Percentiles rank a stretch among this genome's conserved stretches.
These are phyloP conservation scores for Brachionus calyciflorus DNA, from an alignment of 1,140 invertebrate genomes.

Conservation along the genomic window DNA sequence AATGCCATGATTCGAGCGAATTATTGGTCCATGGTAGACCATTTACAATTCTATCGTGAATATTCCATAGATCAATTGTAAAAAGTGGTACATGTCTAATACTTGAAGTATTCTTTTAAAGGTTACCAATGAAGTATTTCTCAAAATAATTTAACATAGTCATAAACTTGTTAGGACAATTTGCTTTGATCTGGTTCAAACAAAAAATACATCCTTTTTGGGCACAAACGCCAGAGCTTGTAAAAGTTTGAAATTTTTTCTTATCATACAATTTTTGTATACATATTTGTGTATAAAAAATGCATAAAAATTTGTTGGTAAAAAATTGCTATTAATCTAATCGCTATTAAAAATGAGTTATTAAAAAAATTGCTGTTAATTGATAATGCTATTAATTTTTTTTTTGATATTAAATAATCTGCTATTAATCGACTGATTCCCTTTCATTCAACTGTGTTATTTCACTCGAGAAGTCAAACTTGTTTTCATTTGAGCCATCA, in stretches of 20 bases:
- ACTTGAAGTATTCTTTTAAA: background rate
- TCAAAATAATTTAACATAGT: background rate
- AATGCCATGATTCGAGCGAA: slow-evolving; percentile 1
- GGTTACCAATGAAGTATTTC: background rate
- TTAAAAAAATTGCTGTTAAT: too few species aligned
- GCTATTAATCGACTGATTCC: too few species aligned
- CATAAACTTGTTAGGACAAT: background rate
- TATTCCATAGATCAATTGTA: background rate
- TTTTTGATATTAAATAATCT: too few species aligned
- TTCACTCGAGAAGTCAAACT: too few species aligned
- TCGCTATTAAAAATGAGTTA: background rate
- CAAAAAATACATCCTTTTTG: background rate
- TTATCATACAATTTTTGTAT: background rate
- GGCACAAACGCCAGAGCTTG: background rate
- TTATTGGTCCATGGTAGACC: background rate
- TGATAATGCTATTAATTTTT: too few species aligned
- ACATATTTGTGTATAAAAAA: too few species aligned
- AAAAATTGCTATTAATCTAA: too few species aligned
- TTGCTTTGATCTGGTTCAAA: background rate
- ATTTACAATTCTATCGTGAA: background rate
- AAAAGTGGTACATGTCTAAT: background rate
- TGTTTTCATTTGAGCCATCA: too few species aligned
- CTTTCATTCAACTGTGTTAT: too few species aligned
- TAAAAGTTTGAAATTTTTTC: background rate
- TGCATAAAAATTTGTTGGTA: too few species aligned